phyloP scores from a whole-genome alignment of 2,797 vertebrate species.

The Champsocephalus gunnari region DNA sequence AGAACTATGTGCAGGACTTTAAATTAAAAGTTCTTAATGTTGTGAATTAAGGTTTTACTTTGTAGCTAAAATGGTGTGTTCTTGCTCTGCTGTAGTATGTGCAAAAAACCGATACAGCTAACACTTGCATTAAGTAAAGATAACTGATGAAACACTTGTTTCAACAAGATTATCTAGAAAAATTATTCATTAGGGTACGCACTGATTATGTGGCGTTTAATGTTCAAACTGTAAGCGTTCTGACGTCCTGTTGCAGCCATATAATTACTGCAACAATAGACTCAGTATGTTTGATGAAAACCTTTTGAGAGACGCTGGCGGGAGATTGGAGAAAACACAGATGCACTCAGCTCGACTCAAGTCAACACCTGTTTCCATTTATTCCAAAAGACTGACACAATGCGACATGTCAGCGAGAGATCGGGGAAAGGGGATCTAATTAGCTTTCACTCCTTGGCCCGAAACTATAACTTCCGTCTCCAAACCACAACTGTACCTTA shows the following conservation, averaged over 20 bases:
- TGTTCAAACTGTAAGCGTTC: constrained; percentile 9
- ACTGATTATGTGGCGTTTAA: background rate
- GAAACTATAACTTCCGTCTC: constrained; percentile 46
- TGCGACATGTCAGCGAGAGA: constrained; percentile 56
- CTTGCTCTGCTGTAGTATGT: too few species aligned
- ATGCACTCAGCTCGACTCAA: constrained; percentile 27
- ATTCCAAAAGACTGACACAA: constrained; percentile 44
- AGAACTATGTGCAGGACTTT: background rate
- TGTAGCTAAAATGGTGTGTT: too few species aligned
- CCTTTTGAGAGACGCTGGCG: constrained; percentile 10
- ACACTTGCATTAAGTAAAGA: too few species aligned
- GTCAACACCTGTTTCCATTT: constrained; percentile 62
- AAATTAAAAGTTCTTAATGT: too few species aligned
- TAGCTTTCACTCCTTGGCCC: constrained; percentile 58
- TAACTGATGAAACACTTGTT: too few species aligned
- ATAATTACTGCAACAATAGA: constrained; percentile 12
- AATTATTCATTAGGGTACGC: background rate
- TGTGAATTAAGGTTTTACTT: too few species aligned
- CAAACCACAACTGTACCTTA: constrained; percentile 55
- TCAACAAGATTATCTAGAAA: background rate
- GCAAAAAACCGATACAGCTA: too few species aligned
- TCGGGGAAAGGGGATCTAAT: constrained; percentile 68
- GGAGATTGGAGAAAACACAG: constrained; percentile 20
- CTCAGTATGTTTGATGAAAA: constrained; percentile 32
- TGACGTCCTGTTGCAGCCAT: constrained; percentile 2